Percentiles rank a stretch among this genome's conserved stretches.
These are phyloP conservation scores for Parauchenoglanis punctatus DNA, from an alignment of 2,797 vertebrate species.

Conservation along the genomic window DNA sequence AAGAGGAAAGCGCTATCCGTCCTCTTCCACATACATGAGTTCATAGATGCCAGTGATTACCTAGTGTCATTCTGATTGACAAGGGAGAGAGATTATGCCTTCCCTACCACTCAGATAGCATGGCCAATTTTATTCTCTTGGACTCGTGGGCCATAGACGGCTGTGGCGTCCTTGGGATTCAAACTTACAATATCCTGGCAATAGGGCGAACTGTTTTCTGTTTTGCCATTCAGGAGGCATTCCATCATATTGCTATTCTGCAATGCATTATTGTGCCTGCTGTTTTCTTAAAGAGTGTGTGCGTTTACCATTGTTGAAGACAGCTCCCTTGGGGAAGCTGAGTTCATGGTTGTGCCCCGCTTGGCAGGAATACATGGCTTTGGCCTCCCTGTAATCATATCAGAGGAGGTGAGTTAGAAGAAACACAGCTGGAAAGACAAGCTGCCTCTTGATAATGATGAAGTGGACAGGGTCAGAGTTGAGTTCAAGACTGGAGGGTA, in stretches of 20 bases:
- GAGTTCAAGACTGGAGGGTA: constrained; percentile 19
- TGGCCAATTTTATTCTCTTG: background rate
- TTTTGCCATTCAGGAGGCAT: too few relatives aligned
- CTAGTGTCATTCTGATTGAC: background rate
- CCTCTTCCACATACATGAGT: background rate
- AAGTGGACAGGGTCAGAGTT: constrained; percentile 27
- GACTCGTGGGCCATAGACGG: background rate
- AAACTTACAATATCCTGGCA: background rate
- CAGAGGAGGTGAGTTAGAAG: constrained; percentile 34
- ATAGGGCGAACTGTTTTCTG: background rate
- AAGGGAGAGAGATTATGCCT: background rate
- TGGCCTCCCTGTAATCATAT: constrained; percentile 84
- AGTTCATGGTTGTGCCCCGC: constrained; percentile 98
- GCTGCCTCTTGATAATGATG: constrained; percentile 28
- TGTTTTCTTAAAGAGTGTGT: constrained; percentile 3
- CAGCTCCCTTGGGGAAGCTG: constrained; percentile 94
- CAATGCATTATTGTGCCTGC: background rate
- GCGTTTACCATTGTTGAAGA: constrained; percentile 90
- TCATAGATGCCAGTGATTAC: background rate
- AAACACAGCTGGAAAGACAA: constrained; percentile 10
- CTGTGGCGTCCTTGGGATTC: background rate
- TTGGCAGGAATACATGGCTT: constrained; percentile 96
- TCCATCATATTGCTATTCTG: background rate
- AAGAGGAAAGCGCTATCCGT: background rate
- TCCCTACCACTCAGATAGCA: background rate